A percentile compares a stretch with the other conserved stretches of the same genome.
Conservation (phyloP, 2,888 invertebrate genomes). For the Amphipyra tragopoginis region DNA sequence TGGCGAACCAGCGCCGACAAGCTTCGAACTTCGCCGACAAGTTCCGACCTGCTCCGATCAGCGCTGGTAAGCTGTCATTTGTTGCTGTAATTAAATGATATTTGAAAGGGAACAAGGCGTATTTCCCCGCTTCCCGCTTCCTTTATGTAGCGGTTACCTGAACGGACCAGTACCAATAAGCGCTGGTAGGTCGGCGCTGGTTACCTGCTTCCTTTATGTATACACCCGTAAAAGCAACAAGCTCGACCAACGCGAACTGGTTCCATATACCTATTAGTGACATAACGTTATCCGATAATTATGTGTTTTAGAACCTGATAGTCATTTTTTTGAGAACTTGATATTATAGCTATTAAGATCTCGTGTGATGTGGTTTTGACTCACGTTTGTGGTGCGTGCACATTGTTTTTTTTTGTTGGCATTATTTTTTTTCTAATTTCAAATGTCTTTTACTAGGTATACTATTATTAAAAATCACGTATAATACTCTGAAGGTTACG, state of each 20-base stretch:
- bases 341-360: slow-evolving; percentile 16
- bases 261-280: slow-evolving; percentile 31
- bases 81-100: no score
- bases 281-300: slow-evolving; percentile 40
- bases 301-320: slow-evolving; percentile 18
- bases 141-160: no score
- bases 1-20: no score
- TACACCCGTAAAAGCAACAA: no score
- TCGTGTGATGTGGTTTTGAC: slow-evolving; percentile 21
- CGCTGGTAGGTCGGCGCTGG: no score
- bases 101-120: no score
- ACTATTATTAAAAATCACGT: slow-evolving; percentile 5
- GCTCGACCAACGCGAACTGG: slow-evolving; percentile 12
- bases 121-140: no score
- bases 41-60: no score
- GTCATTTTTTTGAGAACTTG: slow-evolving; percentile 23
- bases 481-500: slow-evolving; percentile 19
- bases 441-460: not conserved
- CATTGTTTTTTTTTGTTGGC: slow-evolving; percentile 18
- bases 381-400: slow-evolving; percentile 37
- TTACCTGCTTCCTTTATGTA: no score
- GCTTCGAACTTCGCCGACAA: no score
- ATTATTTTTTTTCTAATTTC: slow-evolving; percentile 4
- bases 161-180: no score
- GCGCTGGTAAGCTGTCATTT: no score